Evolutionary conservation across 2,113 vertebrate species (phyloP).

Genomic region (Otis tarda): DNA sequence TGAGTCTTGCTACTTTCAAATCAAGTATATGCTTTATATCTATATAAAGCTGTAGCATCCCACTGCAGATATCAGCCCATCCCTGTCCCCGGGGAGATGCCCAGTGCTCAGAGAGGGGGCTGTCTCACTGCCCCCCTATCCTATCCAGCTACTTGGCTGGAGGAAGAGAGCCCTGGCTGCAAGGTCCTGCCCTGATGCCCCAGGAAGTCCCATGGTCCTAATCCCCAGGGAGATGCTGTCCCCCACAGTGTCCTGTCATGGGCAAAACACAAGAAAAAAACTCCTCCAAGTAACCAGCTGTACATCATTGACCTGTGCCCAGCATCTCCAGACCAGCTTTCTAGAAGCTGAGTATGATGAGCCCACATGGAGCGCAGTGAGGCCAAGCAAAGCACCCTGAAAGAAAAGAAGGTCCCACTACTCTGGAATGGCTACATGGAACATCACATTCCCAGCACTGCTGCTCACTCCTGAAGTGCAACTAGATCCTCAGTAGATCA

Average conservation of each 20-base stretch:
- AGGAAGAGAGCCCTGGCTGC: background rate
- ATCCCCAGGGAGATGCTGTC: fast-evolving
- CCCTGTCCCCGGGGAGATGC: background rate
- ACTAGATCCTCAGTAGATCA: background rate
- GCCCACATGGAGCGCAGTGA: fast-evolving
- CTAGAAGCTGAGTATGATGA: background rate
- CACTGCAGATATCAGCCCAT: fast-evolving
- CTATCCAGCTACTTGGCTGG: background rate
- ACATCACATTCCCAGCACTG: background rate
- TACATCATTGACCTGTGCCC: fast-evolving
- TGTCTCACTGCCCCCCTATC: background rate
- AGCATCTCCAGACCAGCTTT: background rate
- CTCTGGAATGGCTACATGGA: background rate
- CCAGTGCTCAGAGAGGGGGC: fast-evolving
- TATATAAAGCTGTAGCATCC: background rate
- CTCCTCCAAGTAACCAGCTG: background rate
- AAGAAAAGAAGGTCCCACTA: background rate
- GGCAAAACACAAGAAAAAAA: background rate
- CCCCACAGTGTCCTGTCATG: too few relatives aligned
- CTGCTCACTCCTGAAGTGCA: fast-evolving
- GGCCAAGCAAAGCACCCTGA: background rate
- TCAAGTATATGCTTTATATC: background rate
- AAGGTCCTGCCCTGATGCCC: background rate
- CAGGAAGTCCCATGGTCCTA: fast-evolving
- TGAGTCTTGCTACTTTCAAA: background rate